Base-by-base conservation (phyloP, 2,888 invertebrate genomes). In the Gastrophysa polygoni region DNA sequence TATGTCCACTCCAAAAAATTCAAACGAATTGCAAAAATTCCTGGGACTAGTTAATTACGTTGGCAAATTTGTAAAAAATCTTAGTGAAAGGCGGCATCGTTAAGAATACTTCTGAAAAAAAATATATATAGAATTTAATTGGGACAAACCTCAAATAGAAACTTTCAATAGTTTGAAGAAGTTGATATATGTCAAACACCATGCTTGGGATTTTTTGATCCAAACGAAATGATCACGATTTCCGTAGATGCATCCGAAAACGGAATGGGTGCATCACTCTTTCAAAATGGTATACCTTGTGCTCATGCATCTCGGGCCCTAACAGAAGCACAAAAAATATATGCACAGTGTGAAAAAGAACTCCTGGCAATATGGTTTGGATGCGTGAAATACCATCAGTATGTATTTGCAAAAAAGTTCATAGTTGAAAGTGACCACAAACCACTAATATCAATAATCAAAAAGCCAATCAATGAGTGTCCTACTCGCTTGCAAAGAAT, bases 271-370 rank as follows among this genome's bases (percentile, higher is more conserved):
- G 75, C 72, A 8, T 32, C 32, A 16, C 63, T 79, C 0, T 57
- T 73, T 7, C 77, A 78, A 47, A 57, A 72, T 49, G 62, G 69
- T 21, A 57, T 67, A 50, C 69, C 74, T 44, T 71, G 80, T 20
- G 73, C 75, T 5, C 78, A 78, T 58, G 75, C 74, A 0, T 78
- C 76, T 2, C 66, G 73, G 59, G 69, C 74, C 10, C 54, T 77
- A 16, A 72, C 72, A 18, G 63, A 62, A 1, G 62, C 73, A n/a
- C 76, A 79, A 59, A 63, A 60, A 21, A 64, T 69, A 34, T 79
- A 78, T 60, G 72, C 74, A 0, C 74, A 77, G 62, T 77, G 78
- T 7, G 78, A 81, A 59, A 78, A 79, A 63, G 77, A 81, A 68
- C 74, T 77, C 0, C 60, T 80, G 4, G 76, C 20, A 76, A 75